Evolutionary conservation across 2,113 vertebrate genomes (phyloP).

Genomic region (Lucifuga dentata): DNA sequence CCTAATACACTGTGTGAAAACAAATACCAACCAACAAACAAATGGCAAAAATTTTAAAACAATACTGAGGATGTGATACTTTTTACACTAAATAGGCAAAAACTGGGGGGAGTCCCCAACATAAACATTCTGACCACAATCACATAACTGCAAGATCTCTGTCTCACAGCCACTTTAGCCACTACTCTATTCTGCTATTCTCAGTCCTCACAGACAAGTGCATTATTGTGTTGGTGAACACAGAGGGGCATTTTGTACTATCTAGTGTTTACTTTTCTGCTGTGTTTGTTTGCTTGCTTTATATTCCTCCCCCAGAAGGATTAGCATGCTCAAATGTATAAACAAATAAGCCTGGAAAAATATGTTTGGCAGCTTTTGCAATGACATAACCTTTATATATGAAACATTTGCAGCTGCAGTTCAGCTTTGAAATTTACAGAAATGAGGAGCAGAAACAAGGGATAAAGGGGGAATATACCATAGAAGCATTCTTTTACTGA

Average conservation of each 20-base stretch:
- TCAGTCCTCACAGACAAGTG: slow-evolving; percentile 54
- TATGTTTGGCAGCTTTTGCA: background rate
- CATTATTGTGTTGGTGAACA: slow-evolving; percentile 59
- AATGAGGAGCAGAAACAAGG: background rate
- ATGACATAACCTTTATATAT: slow-evolving; percentile 26
- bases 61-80: too few relatives aligned
- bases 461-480: background rate
- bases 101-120: slow-evolving; percentile 2
- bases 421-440: background rate
- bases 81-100: too few relatives aligned
- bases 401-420: background rate
- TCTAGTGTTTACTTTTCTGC: slow-evolving; percentile 59
- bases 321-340: background rate
- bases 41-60: too few relatives aligned
- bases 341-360: slow-evolving; percentile 21
- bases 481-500: background rate
- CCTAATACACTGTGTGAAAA: too few relatives aligned
- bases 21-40: too few relatives aligned
- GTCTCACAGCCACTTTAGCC: slow-evolving; percentile 49
- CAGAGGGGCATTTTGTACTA: slow-evolving; percentile 48
- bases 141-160: slow-evolving; percentile 19
- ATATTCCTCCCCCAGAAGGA: slow-evolving; percentile 25
- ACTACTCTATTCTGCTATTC: slow-evolving; percentile 47
- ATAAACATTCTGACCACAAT: slow-evolving; percentile 41
- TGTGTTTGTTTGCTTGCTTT: slow-evolving; percentile 50